Base-by-base conservation (phyloP, 2,888 invertebrate species). In the Ichneumoninae sp. region DNA sequence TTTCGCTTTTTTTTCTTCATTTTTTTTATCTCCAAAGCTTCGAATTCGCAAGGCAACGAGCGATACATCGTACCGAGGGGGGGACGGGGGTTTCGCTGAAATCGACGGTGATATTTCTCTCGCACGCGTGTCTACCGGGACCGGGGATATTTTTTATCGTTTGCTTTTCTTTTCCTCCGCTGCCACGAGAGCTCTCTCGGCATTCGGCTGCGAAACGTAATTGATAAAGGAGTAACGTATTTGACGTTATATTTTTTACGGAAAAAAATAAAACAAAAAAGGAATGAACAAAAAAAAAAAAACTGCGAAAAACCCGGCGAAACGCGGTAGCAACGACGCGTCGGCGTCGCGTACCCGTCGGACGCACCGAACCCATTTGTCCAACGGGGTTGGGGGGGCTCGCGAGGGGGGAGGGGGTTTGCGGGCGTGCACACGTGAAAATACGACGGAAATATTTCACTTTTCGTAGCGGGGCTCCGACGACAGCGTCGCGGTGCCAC, bases 391-490 rank as follows among this genome's bases (percentile, higher is more conserved):
- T 40, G 40, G 40, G 40, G 52, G 52, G 40, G 50, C 36, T 68
- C 62, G 52, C 62, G 74, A 33, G 44, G 52, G 30, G 3, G 13
- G 44, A 36, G 47, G 22, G 77, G 66, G 77, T 65, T 80, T 69
- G 74, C 52, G 80, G 60, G 80, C 44, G 80, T 80, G 86, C 83
- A 85, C 91, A 92, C 92, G 92, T 92, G 93, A 92, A 93, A 93
- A 93, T 93, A 93, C 93, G 92, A 91, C 90, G 90, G 90, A 86
- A 92, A 93, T 93, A 93, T 93, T 93, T 93, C 93, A 93, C 93
- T 92, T 93, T 92, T 93, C 93, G 93, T 91, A 91, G 89, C 89
- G 85, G 70, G 82, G 89, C 91, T 90, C 90, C 90, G 92, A 92
- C 93, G 93, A 93, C 92, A 92, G 90, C 92, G 92, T 92, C 92